Percentiles rank a stretch among this genome's conserved stretches.
These are phyloP conservation scores for Charadrius vociferus DNA, from an alignment of 2,113 vertebrate genomes.

Conservation along the genomic window DNA sequence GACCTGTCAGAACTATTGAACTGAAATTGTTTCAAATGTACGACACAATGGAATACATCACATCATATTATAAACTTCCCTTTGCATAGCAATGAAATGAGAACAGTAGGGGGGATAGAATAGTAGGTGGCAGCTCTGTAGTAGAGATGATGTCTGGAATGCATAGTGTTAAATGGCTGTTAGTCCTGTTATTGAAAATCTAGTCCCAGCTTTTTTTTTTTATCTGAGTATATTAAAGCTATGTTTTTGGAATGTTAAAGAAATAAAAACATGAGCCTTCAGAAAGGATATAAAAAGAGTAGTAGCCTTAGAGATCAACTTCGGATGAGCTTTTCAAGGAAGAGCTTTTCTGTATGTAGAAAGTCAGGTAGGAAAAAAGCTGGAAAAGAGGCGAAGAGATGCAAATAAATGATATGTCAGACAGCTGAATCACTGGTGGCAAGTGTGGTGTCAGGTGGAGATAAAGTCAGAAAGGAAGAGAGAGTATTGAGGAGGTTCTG, in stretches of 20 bases:
- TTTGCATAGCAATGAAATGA: neutral
- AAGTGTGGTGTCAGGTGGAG: accelerated
- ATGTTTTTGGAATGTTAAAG: neutral
- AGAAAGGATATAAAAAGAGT: neutral
- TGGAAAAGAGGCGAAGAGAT: neutral
- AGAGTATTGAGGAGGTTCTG: neutral
- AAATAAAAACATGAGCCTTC: neutral
- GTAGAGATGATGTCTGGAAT: neutral
- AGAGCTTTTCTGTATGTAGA: neutral
- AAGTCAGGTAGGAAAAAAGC: neutral
- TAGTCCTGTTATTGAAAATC: neutral
- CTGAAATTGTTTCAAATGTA: neutral
- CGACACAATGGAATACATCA: neutral
- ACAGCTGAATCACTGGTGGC: neutral
- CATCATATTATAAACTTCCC: neutral
- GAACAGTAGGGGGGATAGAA: neutral
- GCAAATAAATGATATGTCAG: neutral
- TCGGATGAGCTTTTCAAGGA: neutral
- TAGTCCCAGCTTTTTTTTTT: neutral
- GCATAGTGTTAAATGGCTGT: neutral
- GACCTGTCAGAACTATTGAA: neutral
- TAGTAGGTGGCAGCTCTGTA: neutral
- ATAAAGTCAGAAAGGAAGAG: neutral
- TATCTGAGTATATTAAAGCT: neutral
- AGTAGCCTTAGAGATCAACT: neutral